A percentile compares a stretch with the other conserved stretches of the same genome.
These are phyloP conservation scores for Therioaphis trifolii DNA, from an alignment of 2,888 invertebrate genomes.

Conservation along the genomic window DNA sequence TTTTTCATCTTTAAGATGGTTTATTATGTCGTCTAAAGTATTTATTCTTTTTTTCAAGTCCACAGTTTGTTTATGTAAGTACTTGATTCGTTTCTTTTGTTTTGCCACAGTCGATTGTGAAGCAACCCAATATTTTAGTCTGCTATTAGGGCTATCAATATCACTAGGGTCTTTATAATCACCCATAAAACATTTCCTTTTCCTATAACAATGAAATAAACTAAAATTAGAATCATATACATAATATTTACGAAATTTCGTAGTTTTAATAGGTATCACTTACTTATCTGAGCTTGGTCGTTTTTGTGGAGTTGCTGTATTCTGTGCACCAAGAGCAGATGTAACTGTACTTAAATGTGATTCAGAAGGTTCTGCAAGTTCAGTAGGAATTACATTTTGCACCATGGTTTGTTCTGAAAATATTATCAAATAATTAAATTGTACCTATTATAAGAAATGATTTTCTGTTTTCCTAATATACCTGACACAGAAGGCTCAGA, in stretches of 20 bases:
- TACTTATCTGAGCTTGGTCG: no score
- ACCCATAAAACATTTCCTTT: slow-evolving; percentile 6
- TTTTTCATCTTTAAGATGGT: background rate
- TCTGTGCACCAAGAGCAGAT: background rate
- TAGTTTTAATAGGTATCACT: no score
- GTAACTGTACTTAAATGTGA: background rate
- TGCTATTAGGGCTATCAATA: slow-evolving; percentile 4
- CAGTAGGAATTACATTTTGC: background rate
- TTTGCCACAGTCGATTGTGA: background rate
- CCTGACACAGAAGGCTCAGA: background rate
- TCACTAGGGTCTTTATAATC: background rate
- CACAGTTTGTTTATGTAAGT: background rate
- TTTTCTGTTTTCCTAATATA: background rate
- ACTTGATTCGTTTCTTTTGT: slow-evolving; percentile 3
- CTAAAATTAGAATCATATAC: background rate
- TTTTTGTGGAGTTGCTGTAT: no score
- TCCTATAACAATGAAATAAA: background rate
- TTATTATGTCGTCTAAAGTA: background rate
- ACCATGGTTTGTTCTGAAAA: background rate
- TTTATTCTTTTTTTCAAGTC: background rate
- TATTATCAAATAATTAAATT: background rate
- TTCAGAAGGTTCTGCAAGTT: background rate
- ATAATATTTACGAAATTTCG: background rate
- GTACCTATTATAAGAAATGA: background rate
- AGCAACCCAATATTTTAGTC: slow-evolving; percentile 16